phyloP scores from a whole-genome alignment of 2,797 vertebrate species.

The Myripristis jacobus region DNA sequence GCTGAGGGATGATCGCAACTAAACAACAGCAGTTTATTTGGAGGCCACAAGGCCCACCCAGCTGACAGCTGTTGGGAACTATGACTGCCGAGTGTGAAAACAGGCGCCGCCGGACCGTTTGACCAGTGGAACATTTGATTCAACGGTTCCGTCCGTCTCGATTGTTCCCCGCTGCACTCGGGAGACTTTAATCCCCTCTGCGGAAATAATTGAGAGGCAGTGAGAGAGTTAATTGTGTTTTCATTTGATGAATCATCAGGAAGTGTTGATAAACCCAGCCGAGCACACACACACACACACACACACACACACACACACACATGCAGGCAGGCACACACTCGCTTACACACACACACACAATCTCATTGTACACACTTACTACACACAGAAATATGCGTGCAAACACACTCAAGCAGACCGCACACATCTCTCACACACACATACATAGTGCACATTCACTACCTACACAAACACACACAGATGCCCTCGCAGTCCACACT shows the following conservation, averaged over 20 bases:
- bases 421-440: not conserved
- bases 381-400: not conserved
- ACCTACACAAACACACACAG: not conserved
- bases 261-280: constrained; percentile 56
- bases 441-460: not conserved
- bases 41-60: constrained; percentile 37
- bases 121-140: constrained; percentile 69
- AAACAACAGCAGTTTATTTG: not conserved
- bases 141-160: constrained; percentile 20
- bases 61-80: constrained; percentile 67
- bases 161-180: constrained; percentile 64
- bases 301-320: constrained; percentile 9
- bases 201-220: constrained; percentile 69
- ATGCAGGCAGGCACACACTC: constrained; percentile 13
- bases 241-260: constrained; percentile 72
- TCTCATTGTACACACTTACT: not conserved
- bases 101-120: constrained; percentile 27
- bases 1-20: constrained; percentile 17
- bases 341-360: not conserved
- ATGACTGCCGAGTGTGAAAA: constrained; percentile 51
- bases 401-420: not conserved
- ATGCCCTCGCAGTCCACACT: not conserved
- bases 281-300: constrained; percentile 46
- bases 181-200: constrained; percentile 68
- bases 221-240: constrained; percentile 71